Percentiles rank a stretch among this genome's conserved stretches.
phyloP scores from a whole-genome alignment of 2,113 vertebrate genomes.

The Silurus meridionalis region DNA sequence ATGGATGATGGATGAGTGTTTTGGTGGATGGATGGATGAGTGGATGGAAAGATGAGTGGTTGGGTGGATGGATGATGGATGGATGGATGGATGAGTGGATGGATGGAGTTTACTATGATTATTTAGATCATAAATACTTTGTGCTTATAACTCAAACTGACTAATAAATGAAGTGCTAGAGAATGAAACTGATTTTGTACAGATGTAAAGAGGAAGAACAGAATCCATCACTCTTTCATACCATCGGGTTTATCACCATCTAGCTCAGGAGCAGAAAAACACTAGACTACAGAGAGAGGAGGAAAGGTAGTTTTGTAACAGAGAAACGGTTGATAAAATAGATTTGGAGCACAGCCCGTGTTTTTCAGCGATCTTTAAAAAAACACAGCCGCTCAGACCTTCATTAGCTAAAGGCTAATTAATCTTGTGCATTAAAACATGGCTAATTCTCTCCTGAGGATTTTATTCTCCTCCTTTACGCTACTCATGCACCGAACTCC shows the following conservation, averaged over 20 bases:
- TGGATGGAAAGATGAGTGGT: too few species aligned
- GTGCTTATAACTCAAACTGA: not conserved
- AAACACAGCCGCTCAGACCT: not conserved
- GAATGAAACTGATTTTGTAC: not conserved
- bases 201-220: not conserved
- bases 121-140: too few species aligned
- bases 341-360: not conserved
- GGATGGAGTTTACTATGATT: too few species aligned
- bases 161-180: not conserved
- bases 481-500: too few species aligned
- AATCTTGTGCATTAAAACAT: not conserved
- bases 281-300: not conserved
- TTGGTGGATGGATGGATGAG: too few species aligned
- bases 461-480: not conserved
- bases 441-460: not conserved
- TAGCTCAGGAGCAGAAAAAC: not conserved
- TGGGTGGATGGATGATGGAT: too few species aligned
- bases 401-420: conserved; percentile 20
- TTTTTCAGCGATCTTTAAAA: not conserved
- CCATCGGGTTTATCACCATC: not conserved
- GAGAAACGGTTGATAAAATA: not conserved
- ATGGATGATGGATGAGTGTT: too few species aligned
- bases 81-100: too few species aligned
- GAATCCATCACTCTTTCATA: not conserved
- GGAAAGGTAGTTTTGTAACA: not conserved